Evolutionary conservation across 1,140 invertebrate genomes (phyloP).

Genomic region (Argopecten irradians): DNA sequence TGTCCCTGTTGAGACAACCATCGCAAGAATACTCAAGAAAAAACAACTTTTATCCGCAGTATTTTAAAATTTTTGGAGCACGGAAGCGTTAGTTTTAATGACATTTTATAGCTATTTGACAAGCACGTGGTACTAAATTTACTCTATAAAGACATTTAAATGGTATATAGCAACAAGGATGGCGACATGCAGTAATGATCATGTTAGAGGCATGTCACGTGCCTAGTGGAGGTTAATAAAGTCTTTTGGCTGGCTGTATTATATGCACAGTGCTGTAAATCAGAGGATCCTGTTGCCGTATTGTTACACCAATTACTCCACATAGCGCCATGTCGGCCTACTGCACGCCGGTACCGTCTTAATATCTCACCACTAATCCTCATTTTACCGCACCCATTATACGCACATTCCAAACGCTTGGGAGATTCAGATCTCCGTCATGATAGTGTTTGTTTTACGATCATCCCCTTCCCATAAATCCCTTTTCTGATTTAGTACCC

Average conservation of each 20-base stretch:
- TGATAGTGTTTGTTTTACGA: slow-evolving; percentile 45
- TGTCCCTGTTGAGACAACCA: neutral
- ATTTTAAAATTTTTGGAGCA: neutral
- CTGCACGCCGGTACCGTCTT: neutral
- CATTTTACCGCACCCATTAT: slow-evolving; percentile 31
- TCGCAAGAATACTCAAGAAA: neutral
- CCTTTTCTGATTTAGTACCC: slow-evolving; percentile 13
- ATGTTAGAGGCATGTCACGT: neutral
- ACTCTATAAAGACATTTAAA: neutral
- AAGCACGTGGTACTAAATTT: slow-evolving; percentile 10
- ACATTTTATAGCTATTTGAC: slow-evolving; percentile 12
- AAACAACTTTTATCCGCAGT: neutral
- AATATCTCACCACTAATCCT: neutral
- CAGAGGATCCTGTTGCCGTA: neutral
- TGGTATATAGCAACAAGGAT: neutral
- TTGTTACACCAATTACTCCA: neutral
- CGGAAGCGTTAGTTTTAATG: neutral
- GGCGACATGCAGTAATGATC: neutral
- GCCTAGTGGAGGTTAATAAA: neutral
- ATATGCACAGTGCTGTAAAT: slow-evolving; percentile 13
- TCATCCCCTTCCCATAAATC: slow-evolving; percentile 26
- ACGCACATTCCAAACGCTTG: neutral
- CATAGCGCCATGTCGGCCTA: slow-evolving; percentile 2
- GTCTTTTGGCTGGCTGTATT: neutral
- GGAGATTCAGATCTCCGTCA: slow-evolving; percentile 24